A percentile compares a stretch with the other conserved stretches of the same genome.
phyloP scores from a whole-genome alignment of 2,113 vertebrate species.

The Caloenas nicobarica region DNA sequence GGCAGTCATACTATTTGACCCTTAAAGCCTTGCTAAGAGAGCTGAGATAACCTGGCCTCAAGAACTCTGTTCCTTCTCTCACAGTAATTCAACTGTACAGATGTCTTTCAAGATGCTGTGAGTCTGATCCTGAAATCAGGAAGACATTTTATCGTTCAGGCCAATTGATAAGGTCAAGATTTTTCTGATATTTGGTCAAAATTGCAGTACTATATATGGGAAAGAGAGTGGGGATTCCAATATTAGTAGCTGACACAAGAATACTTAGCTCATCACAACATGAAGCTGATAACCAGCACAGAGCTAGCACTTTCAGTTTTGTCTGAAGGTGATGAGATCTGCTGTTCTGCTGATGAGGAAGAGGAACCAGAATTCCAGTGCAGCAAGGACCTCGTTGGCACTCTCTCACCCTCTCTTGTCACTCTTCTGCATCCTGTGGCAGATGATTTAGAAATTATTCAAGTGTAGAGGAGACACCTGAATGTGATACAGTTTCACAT shows the following conservation, averaged over 20 bases:
- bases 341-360: background rate
- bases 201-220: background rate
- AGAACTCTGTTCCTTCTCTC: background rate
- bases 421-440: background rate
- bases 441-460: background rate
- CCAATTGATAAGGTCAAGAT: background rate
- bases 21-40: background rate
- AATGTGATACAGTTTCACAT: background rate
- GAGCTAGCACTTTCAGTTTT: background rate
- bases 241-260: background rate
- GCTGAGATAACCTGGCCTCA: background rate
- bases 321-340: background rate
- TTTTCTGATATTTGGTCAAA: background rate
- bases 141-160: background rate
- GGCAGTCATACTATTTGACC: background rate
- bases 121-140: background rate
- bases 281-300: background rate
- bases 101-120: background rate
- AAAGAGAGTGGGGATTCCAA: background rate
- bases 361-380: background rate
- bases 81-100: background rate
- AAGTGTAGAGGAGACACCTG: background rate
- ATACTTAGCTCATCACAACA: background rate
- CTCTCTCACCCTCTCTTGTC: background rate
- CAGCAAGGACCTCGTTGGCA: background rate